Evolutionary conservation across 2,113 vertebrate genomes (phyloP).

Genomic region (Lagopus leucura): DNA sequence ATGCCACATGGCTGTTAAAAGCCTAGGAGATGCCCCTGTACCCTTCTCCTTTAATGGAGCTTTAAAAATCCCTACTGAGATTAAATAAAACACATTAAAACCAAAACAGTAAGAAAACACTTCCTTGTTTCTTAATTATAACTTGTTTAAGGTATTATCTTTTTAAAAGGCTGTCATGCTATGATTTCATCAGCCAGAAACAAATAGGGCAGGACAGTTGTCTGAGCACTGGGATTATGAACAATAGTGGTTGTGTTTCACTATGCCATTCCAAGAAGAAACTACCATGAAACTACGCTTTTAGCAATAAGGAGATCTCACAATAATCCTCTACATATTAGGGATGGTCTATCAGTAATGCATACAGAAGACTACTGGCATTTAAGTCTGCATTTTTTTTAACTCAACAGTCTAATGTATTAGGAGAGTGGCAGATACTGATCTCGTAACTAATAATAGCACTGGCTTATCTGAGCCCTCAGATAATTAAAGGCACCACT

Average conservation of each 20-base stretch:
- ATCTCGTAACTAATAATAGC: background rate
- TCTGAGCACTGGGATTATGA: constrained; percentile 13
- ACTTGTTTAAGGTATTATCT: constrained; percentile 40
- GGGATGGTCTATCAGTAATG: background rate
- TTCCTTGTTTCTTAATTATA: constrained; percentile 30
- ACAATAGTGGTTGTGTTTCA: constrained; percentile 15
- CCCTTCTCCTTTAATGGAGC: background rate
- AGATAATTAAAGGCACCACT: background rate
- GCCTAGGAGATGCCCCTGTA: background rate
- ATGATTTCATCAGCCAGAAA: constrained; percentile 67
- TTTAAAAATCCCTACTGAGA: background rate
- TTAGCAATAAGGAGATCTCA: constrained; percentile 2
- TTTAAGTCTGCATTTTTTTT: constrained; percentile 25
- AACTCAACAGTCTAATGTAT: background rate
- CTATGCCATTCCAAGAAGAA: background rate
- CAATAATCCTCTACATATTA: background rate
- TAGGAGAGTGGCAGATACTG: accelerated
- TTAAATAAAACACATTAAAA: background rate
- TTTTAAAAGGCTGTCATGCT: constrained; percentile 59
- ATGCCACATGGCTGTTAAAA: background rate
- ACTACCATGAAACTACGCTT: background rate
- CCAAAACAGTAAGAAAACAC: background rate
- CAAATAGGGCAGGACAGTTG: constrained; percentile 55
- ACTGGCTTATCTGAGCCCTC: background rate
- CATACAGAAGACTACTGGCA: constrained; percentile 26